phyloP scores from a whole-genome alignment of 2,797 vertebrate species.

The Scomberomorus guttatus region DNA sequence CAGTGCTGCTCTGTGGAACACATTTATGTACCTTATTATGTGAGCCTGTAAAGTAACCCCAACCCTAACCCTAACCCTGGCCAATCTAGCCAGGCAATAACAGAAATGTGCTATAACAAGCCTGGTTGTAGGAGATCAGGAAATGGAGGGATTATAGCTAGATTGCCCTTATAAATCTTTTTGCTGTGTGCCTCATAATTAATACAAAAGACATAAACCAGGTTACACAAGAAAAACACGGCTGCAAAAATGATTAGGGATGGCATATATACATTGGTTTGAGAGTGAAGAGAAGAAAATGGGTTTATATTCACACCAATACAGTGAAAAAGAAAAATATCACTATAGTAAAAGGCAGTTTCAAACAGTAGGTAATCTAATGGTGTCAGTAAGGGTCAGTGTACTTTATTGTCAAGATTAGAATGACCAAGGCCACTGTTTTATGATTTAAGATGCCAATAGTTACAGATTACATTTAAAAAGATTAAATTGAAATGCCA shows the following conservation, averaged over 20 bases:
- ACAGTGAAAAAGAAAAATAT: not conserved
- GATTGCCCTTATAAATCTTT: conserved; percentile 69
- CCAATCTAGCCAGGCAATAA: not conserved
- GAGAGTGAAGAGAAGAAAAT: conserved; percentile 10
- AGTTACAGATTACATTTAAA: not conserved
- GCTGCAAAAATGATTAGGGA: conserved; percentile 37
- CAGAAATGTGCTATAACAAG: conserved; percentile 26
- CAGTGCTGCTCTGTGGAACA: conserved; percentile 28
- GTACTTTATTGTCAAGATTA: not conserved
- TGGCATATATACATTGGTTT: not conserved
- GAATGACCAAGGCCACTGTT: not conserved
- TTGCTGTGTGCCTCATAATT: conserved; percentile 53
- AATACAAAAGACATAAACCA: conserved; percentile 53
- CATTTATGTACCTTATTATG: conserved; percentile 42
- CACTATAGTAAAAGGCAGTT: not conserved
- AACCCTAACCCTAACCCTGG: not conserved
- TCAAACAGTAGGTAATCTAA: not conserved
- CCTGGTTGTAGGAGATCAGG: conserved; percentile 35
- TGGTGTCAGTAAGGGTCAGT: not conserved
- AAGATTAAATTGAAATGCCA: not conserved
- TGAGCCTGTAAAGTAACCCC: conserved; percentile 17
- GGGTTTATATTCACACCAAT: not conserved
- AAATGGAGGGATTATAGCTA: conserved; percentile 45
- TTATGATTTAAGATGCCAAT: not conserved
- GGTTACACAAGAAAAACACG: conserved; percentile 29